Evolutionary conservation across 2,797 vertebrate genomes (phyloP).

Genomic region (Carcharodon carcharias): DNA sequence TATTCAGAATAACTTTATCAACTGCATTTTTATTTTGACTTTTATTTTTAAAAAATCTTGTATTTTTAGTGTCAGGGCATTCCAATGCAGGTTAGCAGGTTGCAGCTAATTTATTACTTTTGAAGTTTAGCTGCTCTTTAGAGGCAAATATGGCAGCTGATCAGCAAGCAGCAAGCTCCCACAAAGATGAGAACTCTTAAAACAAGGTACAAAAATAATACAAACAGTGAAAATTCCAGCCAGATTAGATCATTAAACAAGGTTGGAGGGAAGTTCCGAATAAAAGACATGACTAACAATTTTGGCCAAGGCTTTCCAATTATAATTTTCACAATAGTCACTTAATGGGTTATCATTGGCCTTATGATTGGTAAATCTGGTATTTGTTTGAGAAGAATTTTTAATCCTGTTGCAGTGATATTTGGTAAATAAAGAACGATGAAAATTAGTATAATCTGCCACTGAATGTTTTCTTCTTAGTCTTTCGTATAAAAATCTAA

Average conservation of each 20-base stretch:
- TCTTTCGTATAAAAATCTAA: not conserved
- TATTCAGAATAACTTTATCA: not conserved
- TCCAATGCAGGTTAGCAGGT: not conserved
- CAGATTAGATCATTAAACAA: not conserved
- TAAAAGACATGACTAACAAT: not conserved
- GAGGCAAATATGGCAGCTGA: not conserved
- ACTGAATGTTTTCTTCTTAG: not conserved
- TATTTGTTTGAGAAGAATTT: not conserved
- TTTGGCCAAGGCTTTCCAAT: not conserved
- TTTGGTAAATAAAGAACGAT: not conserved
- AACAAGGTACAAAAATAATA: not conserved
- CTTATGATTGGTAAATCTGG: not conserved
- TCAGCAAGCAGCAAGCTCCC: not conserved
- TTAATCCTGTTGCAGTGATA: not conserved
- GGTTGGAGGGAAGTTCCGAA: not conserved
- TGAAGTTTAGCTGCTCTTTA: not conserved
- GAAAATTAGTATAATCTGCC: not conserved
- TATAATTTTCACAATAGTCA: not conserved
- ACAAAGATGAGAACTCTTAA: not conserved
- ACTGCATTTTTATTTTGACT: not conserved
- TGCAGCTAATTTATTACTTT: constrained; percentile 2
- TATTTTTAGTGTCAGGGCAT: not conserved
- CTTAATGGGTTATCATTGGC: not conserved
- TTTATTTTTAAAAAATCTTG: not conserved
- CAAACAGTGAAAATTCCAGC: not conserved